Evolutionary conservation across 1,140 invertebrate species (phyloP), one percentile per base, ranked within the genome.

Genomic region (Cotesia vestalis): DNA sequence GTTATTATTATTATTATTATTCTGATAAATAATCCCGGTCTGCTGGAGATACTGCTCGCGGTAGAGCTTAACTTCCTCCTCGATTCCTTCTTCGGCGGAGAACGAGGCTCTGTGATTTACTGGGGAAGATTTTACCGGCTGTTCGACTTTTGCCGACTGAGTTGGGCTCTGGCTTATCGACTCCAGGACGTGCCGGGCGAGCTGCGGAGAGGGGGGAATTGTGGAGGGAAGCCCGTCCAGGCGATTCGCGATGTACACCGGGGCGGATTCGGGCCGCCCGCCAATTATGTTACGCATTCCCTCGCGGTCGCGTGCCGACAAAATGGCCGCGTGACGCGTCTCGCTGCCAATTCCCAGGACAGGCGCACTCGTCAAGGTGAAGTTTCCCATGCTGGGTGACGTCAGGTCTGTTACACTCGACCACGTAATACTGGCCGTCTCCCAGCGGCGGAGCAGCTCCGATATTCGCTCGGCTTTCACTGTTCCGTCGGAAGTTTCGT

Each of bases 131-230:
- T 74, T 27, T 27, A 27, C 80, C 6, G 80, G 78, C 40, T 9
- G 38, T 5, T 46, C 36, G 57, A 80, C 81, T 55, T 83, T 85
- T 17, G 82, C 34, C 38, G 78, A 84, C 69, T 84, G 84, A 0
- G 85, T 86, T 1, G 85, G 85, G 62, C 84, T 86, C 61, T 86
- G 85, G 0, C 80, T 83, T 63, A 86, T 86, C 0, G 84, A 81
- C 67, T 86, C 85, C 17, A 86, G 76, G 0, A 85, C 81, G 76
- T 86, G 85, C 0, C 83, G 76, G 0, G 84, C 83, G 83, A 86
- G 85, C 51, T 77, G 82, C 1, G 83, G 80, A 60, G 85, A 84
- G 0, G 78, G 80, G 51, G 73, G 77, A 4, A 79, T 71, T 11
- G 46, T 72, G 20, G 85, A 83, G 20, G 86, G 78, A 0, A 86